A percentile compares a stretch with the other conserved stretches of the same genome.
phyloP scores from a whole-genome alignment of 2,797 vertebrate species.

The Sebastes kiyomatsui region DNA sequence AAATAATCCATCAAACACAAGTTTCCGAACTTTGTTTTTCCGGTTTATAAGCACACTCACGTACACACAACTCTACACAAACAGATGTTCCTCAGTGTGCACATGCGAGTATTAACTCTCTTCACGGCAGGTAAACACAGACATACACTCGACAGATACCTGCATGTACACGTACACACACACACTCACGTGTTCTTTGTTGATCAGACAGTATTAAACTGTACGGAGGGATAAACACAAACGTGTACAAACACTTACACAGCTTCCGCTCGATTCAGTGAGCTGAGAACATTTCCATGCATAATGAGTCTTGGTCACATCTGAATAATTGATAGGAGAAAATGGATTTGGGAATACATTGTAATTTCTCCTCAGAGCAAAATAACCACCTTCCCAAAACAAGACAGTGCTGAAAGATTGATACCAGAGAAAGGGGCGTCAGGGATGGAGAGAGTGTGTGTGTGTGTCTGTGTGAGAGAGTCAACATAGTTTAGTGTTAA shows the following conservation, averaged over 20 bases:
- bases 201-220: slow-evolving; percentile 13
- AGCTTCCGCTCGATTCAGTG: slow-evolving; percentile 21
- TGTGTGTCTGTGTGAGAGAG: slow-evolving; percentile 15
- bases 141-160: background rate
- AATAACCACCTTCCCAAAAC: slow-evolving; percentile 67
- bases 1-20: too few relatives aligned
- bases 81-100: background rate
- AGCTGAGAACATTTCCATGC: slow-evolving; percentile 56
- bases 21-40: too few relatives aligned
- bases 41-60: background rate
- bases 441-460: background rate
- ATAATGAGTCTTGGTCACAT: slow-evolving; percentile 69
- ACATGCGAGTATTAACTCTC: background rate
- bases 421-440: slow-evolving; percentile 1
- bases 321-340: slow-evolving; percentile 74
- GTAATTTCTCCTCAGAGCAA: slow-evolving; percentile 72
- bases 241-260: background rate
- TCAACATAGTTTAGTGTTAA: slow-evolving; percentile 55
- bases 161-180: background rate
- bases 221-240: slow-evolving; percentile 7
- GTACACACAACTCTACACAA: background rate
- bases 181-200: background rate
- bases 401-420: slow-evolving; percentile 61
- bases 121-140: slow-evolving; percentile 1
- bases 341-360: slow-evolving; percentile 71